phyloP scores from a whole-genome alignment of 2,888 invertebrate genomes.

The Catocala fraxini region DNA sequence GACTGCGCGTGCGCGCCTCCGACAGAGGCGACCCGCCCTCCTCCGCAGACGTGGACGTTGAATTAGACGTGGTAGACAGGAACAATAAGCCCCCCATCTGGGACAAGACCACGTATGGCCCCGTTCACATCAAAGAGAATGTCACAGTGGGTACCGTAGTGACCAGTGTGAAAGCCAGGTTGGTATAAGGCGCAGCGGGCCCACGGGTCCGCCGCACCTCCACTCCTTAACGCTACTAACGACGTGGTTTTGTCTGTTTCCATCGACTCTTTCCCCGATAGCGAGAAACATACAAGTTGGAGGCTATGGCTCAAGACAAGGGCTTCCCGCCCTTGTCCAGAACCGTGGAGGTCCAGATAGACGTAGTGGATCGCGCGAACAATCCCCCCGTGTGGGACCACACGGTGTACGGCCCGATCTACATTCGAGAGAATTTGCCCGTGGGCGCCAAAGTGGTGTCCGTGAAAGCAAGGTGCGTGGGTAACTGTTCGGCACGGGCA shows the following conservation, averaged over 20 bases:
- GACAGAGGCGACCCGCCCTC: slow-evolving; percentile 97
- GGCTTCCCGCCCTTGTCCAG: slow-evolving; percentile 98
- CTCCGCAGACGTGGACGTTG: slow-evolving; percentile 98
- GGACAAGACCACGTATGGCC: slow-evolving; percentile 98
- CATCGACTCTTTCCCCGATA: slow-evolving; percentile 90
- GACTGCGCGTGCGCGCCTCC: slow-evolving; percentile 98
- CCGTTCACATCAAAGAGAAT: slow-evolving; percentile 99
- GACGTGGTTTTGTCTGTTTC: slow-evolving; percentile 90
- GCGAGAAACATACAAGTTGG: slow-evolving; percentile 99
- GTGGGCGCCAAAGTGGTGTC: slow-evolving; percentile 99
- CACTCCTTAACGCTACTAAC: slow-evolving; percentile 89
- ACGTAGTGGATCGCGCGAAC: slow-evolving; percentile 99
- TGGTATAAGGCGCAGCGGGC: slow-evolving; percentile 91
- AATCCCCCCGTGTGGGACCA: slow-evolving; percentile 99
- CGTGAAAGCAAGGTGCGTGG: slow-evolving; percentile 99
- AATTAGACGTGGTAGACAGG: slow-evolving; percentile 99
- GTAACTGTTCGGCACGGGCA: slow-evolving; percentile 87
- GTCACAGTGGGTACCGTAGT: slow-evolving; percentile 99
- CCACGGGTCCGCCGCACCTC: slow-evolving; percentile 82
- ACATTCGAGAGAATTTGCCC: slow-evolving; percentile 99
- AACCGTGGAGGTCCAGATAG: slow-evolving; percentile 99
- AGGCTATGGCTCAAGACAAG: slow-evolving; percentile 99
- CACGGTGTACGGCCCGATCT: slow-evolving; percentile 98
- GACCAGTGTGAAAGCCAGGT: slow-evolving; percentile 99
- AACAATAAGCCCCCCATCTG: slow-evolving; percentile 99